These are phyloP conservation scores for Achatina immaculata DNA, from an alignment of 1,140 invertebrate genomes.

Conservation along the genomic window DNA sequence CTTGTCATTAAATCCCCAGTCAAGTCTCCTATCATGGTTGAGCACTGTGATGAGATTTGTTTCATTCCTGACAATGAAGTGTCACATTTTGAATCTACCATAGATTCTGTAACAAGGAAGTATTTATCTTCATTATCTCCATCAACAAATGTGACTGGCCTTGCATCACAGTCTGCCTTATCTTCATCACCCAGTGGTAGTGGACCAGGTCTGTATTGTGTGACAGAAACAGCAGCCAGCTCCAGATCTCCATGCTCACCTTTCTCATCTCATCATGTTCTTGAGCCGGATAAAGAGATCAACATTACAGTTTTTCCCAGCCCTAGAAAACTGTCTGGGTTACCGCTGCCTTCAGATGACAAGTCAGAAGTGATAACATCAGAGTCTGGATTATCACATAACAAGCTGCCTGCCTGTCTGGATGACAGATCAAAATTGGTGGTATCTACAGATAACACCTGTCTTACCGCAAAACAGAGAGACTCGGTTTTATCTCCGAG, in stretches of 20 bases:
- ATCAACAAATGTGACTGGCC: background rate
- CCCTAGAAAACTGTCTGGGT: background rate
- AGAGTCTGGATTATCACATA: too few species aligned
- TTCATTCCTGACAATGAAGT: background rate
- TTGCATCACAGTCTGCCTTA: slow-evolving; percentile 9
- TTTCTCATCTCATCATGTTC: background rate
- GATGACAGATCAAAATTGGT: too few species aligned
- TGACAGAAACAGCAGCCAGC: background rate
- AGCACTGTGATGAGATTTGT: slow-evolving; percentile 10
- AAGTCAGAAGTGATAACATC: too few species aligned
- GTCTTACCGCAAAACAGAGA: too few species aligned
- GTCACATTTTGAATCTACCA: background rate
- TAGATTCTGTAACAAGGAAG: background rate
- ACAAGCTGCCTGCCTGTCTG: too few species aligned
- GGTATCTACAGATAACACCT: too few species aligned
- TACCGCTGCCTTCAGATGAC: background rate
- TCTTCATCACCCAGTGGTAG: too few species aligned
- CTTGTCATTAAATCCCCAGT: background rate
- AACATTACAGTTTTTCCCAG: background rate
- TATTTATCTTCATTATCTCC: background rate
- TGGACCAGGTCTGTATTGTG: background rate
- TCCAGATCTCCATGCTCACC: too few species aligned
- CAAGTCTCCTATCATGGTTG: background rate
- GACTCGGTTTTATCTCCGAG: background rate
- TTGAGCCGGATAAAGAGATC: background rate